Conservation (phyloP, 2,797 vertebrate species). For the Tokudaia tokunoshimensis region DNA sequence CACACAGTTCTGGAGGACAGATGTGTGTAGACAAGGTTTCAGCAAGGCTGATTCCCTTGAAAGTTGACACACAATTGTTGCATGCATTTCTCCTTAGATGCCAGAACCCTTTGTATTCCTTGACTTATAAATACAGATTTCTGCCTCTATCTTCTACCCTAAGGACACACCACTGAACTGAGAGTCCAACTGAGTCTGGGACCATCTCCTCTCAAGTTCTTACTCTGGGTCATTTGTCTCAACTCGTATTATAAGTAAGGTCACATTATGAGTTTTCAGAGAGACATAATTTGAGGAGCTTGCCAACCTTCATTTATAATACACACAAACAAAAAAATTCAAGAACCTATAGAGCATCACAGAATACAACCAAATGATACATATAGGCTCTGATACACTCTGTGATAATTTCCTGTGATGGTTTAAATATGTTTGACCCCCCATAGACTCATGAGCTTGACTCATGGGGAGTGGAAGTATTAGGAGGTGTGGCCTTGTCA, state of each 20-base stretch:
- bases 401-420: background rate
- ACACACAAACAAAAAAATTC: background rate
- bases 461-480: background rate
- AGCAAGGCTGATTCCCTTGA: background rate
- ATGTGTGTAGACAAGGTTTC: constrained; percentile 7
- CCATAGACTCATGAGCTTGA: background rate
- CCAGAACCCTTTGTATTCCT: background rate
- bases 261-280: background rate
- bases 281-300: background rate
- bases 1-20: background rate
- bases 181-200: background rate
- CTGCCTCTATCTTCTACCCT: background rate
- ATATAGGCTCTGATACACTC: background rate
- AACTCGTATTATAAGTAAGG: constrained; percentile 20
- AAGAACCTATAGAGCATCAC: background rate
- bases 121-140: background rate
- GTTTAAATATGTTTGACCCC: background rate
- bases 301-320: constrained; percentile 21
- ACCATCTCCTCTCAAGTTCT: constrained; percentile 27
- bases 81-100: background rate
- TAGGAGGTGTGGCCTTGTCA: background rate
- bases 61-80: background rate
- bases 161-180: background rate
- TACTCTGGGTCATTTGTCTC: background rate
- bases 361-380: background rate